Evolutionary conservation across 1,140 invertebrate genomes (phyloP).

Genomic region (Philaenus spumarius): DNA sequence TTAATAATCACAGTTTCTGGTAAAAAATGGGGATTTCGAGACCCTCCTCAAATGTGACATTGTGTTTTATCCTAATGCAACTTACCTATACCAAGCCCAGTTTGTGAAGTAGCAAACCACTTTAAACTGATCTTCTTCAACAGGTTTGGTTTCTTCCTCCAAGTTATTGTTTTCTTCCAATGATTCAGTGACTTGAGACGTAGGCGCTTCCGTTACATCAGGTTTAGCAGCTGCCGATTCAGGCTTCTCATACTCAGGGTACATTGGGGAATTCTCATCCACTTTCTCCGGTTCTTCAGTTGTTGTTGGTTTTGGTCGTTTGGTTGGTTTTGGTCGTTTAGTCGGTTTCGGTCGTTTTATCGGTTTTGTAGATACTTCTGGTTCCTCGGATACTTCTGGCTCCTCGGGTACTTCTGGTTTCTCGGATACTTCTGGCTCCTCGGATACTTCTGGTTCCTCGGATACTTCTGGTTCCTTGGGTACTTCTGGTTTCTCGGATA

Average conservation of each 20-base stretch:
- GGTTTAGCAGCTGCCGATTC: no score
- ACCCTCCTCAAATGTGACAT: no score
- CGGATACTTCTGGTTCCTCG: background rate
- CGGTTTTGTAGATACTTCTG: background rate
- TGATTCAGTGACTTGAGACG: no score
- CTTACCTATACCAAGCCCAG: slow-evolving; percentile 64
- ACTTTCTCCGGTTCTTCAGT: background rate
- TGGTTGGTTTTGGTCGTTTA: slow-evolving; percentile 8
- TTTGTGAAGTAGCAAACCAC: slow-evolving; percentile 64
- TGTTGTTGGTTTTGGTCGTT: background rate
- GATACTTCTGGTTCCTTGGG: background rate
- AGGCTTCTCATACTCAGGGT: background rate
- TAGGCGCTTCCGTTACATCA: no score
- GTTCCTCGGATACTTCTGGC: slow-evolving; percentile 3
- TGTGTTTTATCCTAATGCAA: no score
- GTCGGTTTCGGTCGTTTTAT: slow-evolving; percentile 5
- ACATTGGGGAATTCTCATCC: background rate
- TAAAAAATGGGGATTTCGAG: no score
- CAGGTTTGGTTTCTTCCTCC: slow-evolving; percentile 2
- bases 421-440: no score
- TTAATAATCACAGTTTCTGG: no score
- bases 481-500: background rate
- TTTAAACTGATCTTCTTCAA: slow-evolving; percentile 43
- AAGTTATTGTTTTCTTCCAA: slow-evolving; percentile 2
- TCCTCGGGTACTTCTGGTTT: background rate